These are phyloP conservation scores for Margaritifera margaritifera DNA, from an alignment of 2,888 invertebrate genomes.

Conservation along the genomic window DNA sequence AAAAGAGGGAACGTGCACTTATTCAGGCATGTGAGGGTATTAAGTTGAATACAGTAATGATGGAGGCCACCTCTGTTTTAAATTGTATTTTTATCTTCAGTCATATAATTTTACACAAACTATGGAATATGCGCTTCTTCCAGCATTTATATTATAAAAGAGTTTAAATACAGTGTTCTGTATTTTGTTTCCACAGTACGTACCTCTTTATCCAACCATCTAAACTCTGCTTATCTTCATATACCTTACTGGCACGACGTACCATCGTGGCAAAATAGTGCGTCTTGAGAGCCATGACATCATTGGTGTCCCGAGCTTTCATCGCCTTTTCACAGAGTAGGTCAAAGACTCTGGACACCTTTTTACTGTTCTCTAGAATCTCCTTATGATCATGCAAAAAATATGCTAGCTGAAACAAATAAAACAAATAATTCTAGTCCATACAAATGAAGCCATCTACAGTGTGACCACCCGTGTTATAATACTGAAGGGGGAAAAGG, in stretches of 20 bases:
- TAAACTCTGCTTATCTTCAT: slow-evolving; percentile 44
- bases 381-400: slow-evolving; percentile 82
- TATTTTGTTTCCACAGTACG: neutral
- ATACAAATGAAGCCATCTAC: neutral
- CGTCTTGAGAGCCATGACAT: slow-evolving; percentile 68
- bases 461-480: no score
- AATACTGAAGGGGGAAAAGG: no score
- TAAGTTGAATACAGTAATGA: no score
- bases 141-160: no score
- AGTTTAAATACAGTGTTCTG: no score
- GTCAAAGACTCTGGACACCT: slow-evolving; percentile 85
- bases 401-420: slow-evolving; percentile 69
- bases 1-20: no score
- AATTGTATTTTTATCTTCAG: no score
- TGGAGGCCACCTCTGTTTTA: no score
- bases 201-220: slow-evolving; percentile 62
- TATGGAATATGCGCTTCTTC: no score
- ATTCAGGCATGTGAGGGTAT: no score
- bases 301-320: slow-evolving; percentile 82
- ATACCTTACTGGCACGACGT: slow-evolving; percentile 30
- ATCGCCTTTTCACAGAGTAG: slow-evolving; percentile 92
- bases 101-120: no score
- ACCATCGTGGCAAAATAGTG: slow-evolving; percentile 66
- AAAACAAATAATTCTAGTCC: neutral
- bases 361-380: slow-evolving; percentile 83